Percentiles rank a stretch among this genome's conserved stretches.
Conservation (phyloP, 2,888 invertebrate species). For the Parnassius mnemosyne region DNA sequence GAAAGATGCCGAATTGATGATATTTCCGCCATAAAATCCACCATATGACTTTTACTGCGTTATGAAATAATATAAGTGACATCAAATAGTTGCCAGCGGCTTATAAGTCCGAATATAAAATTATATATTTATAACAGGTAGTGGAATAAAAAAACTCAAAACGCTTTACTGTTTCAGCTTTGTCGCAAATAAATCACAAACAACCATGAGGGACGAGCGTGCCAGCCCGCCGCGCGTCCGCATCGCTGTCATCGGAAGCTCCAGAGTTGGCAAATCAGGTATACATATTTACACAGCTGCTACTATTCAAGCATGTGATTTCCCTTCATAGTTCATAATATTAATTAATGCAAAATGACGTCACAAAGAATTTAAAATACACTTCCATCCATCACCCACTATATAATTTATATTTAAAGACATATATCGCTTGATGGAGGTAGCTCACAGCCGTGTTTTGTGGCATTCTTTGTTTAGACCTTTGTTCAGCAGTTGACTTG, state of each 20-base stretch:
- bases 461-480: too few relatives aligned
- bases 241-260: constrained; percentile 87
- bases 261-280: constrained; percentile 91
- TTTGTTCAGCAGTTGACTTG: too few relatives aligned
- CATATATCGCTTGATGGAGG: too few relatives aligned
- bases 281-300: constrained; percentile 29
- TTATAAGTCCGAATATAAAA: constrained; percentile 9
- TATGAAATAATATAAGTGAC: constrained; percentile 11
- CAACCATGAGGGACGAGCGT: constrained; percentile 81
- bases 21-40: constrained; percentile 17
- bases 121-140: constrained; percentile 19
- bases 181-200: constrained; percentile 35
- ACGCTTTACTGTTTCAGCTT: constrained; percentile 49
- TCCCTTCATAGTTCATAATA: too few relatives aligned
- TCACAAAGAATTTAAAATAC: too few relatives aligned
- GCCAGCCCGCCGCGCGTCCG: constrained; percentile 83
- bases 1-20: constrained; percentile 12
- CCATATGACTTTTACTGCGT: constrained; percentile 10
- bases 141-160: constrained; percentile 15
- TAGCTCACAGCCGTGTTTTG: too few relatives aligned
- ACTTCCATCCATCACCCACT: not conserved
- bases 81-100: constrained; percentile 8
- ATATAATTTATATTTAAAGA: too few relatives aligned
- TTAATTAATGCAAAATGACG: too few relatives aligned
- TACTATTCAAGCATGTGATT: not conserved